Evolutionary conservation across 1,140 invertebrate species (phyloP), one percentile per base, ranked within the genome.

Genomic region (Bicyclus anynana): DNA sequence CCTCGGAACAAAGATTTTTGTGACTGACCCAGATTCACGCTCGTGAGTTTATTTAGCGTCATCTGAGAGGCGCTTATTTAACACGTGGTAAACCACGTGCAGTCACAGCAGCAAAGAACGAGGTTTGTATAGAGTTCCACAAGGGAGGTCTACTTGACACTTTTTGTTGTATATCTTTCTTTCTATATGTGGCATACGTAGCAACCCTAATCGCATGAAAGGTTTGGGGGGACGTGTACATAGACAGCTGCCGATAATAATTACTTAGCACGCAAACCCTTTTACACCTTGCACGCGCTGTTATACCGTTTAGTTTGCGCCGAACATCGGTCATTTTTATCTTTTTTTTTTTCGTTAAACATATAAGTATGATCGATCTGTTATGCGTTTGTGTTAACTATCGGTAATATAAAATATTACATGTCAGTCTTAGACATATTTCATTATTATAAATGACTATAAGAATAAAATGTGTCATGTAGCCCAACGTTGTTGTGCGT

Each of bases 231-330:
- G 77, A 67, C 69, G 57, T 67, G 67, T 62, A 64, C 52, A 63
- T 70, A 70, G 69, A 71, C 84, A 84, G 81, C 81, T 84, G 80
- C 69, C 74, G 59, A 74, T 72, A 71, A 71, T 74, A 82, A 84
- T 80, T 78, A 82, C 74, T 75, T 67, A 74, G 61, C 81, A 84
- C 76, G 74, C 80, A 55, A 82, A 82, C 78, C 74, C 81, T 77
- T 84, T 87, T 67, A 77, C 84, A 87, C 84, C 84, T 84, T 87
- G 84, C 77, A 65, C 59, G 53, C 63, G 59, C 65, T 58, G 63
- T 61, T 67, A 72, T 72, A 44, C 51, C 46, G 54, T 59, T 70
- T 65, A 53, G 50, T 59, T 59, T 59, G 27, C 57, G 44, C 42
- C 50, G 37, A 40, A 59, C 50, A 27, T 47, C 53, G 42, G 50